Percentiles rank a stretch among this genome's conserved stretches.
Conservation (phyloP, 2,113 vertebrate species). For the Phocoena sinus region DNA sequence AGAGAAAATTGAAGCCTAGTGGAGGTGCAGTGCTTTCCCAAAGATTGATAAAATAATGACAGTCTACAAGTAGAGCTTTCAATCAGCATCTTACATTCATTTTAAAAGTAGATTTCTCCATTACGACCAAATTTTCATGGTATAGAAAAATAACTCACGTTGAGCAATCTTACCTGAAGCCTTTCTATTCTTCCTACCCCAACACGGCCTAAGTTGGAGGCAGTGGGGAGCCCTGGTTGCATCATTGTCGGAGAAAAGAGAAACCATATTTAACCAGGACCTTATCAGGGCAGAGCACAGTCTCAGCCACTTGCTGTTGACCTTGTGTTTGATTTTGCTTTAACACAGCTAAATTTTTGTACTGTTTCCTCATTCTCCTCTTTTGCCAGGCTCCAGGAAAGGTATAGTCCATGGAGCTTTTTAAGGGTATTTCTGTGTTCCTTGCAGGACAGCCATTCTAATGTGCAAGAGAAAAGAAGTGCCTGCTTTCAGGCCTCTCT, state of each 20-base stretch:
- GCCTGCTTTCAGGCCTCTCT: not conserved
- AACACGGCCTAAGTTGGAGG: not conserved
- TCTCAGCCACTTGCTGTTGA: not conserved
- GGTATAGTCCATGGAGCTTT: not conserved
- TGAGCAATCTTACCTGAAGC: not conserved
- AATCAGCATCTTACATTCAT: not conserved
- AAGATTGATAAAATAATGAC: not conserved
- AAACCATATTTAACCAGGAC: slow-evolving; percentile 9
- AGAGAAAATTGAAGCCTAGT: not conserved
- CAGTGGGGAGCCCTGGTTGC: no score
- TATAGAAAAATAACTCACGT: not conserved
- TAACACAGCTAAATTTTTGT: slow-evolving; percentile 27
- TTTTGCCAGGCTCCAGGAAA: not conserved
- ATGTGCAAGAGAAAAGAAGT: not conserved
- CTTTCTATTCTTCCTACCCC: not conserved
- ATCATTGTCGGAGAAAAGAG: not conserved
- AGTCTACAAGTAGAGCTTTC: not conserved
- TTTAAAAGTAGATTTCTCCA: slow-evolving; percentile 4
- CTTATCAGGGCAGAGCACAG: not conserved
- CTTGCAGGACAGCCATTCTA: not conserved
- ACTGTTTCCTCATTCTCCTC: not conserved
- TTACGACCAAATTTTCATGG: not conserved
- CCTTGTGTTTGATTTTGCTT: slow-evolving; percentile 43
- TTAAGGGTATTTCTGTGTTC: not conserved
- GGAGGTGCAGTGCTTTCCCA: not conserved